These are phyloP conservation scores for Phaenicophaeus curvirostris DNA, from an alignment of 2,797 vertebrate genomes.

Conservation along the genomic window DNA sequence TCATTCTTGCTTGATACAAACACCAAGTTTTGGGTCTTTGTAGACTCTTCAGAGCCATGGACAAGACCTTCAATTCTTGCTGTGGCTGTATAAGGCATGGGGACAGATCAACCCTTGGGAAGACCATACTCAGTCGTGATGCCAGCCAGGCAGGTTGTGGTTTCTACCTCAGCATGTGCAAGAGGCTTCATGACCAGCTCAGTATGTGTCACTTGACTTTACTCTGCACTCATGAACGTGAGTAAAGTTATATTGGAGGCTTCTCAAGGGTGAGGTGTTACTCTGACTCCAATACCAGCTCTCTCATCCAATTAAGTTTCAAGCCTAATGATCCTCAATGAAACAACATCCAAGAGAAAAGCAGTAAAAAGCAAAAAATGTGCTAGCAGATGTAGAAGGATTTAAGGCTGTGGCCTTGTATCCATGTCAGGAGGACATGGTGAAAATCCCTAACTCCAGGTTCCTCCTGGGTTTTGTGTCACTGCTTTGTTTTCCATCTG, in stretches of 20 bases:
- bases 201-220: background rate
- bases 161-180: background rate
- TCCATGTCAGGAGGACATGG: background rate
- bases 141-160: background rate
- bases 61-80: accelerated
- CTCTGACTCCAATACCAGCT: background rate
- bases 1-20: background rate
- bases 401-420: background rate
- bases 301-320: background rate
- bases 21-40: background rate
- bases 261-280: background rate
- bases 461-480: background rate
- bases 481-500: background rate
- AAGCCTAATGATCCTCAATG: accelerated
- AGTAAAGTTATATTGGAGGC: background rate
- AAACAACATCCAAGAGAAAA: background rate
- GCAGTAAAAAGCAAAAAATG: background rate
- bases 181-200: background rate
- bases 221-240: too few species aligned
- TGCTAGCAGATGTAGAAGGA: background rate
- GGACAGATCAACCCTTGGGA: background rate
- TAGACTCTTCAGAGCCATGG: background rate
- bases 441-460: background rate
- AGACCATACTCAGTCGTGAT: accelerated
- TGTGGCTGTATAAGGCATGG: background rate